A percentile compares a stretch with the other conserved stretches of the same genome.
Conservation (phyloP, 2,113 vertebrate species). For the Bujurquina vittata region DNA sequence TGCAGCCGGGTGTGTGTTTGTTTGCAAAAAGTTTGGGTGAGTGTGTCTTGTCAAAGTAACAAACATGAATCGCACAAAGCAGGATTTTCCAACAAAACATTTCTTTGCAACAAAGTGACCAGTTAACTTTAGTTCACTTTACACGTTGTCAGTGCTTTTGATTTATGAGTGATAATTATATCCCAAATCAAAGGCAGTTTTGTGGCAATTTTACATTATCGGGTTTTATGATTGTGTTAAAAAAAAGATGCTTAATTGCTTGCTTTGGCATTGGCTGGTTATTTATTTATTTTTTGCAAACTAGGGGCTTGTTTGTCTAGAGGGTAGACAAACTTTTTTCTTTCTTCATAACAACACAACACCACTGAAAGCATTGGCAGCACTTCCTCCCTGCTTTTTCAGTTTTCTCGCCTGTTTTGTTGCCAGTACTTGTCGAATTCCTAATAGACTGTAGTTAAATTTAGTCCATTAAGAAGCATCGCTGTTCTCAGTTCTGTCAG, state of each 20-base stretch:
- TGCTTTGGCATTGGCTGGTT: no score
- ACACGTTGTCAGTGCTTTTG: neutral
- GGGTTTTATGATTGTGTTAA: no score
- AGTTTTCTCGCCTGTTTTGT: accelerated
- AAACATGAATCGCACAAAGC: neutral
- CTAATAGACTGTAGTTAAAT: neutral
- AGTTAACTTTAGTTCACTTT: neutral
- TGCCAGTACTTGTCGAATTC: neutral
- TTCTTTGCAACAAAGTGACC: neutral
- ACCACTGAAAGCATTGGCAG: neutral
- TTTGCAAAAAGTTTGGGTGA: neutral
- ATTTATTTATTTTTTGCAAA: no score
- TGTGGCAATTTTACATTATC: neutral
- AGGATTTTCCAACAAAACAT: neutral
- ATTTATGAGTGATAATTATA: accelerated
- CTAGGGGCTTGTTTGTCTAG: no score
- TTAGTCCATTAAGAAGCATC: neutral
- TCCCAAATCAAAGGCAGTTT: neutral
- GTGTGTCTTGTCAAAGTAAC: neutral
- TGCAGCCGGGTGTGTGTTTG: no score
- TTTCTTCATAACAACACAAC: neutral
- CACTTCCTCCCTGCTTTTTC: accelerated
- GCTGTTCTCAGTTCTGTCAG: neutral
- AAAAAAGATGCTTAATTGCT: no score
- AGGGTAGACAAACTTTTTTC: accelerated